Conservation (phyloP, 2,797 vertebrate genomes). For the Cottoperca gobio region DNA sequence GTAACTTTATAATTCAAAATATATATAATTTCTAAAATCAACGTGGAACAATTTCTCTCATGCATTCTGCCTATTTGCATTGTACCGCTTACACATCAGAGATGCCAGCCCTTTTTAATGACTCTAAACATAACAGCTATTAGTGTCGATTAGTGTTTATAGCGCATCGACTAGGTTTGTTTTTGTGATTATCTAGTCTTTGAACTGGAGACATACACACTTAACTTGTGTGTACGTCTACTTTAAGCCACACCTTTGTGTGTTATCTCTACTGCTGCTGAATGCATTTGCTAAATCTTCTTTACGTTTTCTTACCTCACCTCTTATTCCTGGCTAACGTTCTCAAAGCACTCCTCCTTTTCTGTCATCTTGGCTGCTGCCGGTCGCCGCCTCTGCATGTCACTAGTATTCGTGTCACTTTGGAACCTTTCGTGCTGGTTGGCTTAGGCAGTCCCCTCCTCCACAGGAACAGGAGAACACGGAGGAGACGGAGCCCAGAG, state of each 20-base stretch:
- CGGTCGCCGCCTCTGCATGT: conserved; percentile 75
- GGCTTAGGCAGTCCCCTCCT: conserved; percentile 85
- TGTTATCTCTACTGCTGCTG: conserved; percentile 16
- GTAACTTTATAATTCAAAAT: conserved; percentile 7
- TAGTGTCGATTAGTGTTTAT: background rate
- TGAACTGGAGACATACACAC: background rate
- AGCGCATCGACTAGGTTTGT: background rate
- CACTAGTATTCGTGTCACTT: conserved; percentile 67
- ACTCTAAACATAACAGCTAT: background rate
- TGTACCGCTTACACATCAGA: background rate
- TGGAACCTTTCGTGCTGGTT: conserved; percentile 80
- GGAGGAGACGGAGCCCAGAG: conserved; percentile 70
- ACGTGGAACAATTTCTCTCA: background rate
- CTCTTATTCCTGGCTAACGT: conserved; percentile 46
- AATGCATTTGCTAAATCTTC: conserved; percentile 31
- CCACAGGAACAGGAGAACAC: conserved; percentile 76
- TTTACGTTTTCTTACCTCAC: conserved; percentile 23
- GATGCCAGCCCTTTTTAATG: background rate
- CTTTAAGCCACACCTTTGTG: background rate
- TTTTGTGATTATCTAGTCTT: background rate
- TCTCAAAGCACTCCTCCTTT: conserved; percentile 34
- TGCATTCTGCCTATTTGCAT: background rate
- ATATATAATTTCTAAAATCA: background rate
- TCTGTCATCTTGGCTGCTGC: conserved; percentile 59
- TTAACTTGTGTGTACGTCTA: background rate